Evolutionary conservation across 1,140 invertebrate genomes (phyloP), one percentile per base, ranked within the genome.

Genomic region (Pentalonia nigronervosa): DNA sequence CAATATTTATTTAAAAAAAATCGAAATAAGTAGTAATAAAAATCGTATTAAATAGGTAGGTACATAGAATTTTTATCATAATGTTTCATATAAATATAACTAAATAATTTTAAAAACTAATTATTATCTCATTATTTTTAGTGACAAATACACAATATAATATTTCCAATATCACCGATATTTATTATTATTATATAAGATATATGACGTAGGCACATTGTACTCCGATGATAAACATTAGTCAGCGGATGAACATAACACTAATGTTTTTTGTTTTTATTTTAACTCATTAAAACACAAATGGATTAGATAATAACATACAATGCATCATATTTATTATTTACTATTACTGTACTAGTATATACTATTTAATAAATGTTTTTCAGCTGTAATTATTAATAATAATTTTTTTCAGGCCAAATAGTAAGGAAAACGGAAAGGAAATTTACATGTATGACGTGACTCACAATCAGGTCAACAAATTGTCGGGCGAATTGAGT

Each of bases 381-480:
- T 3, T 67, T 67, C 30, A n/a, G 50, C 11, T 67, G n/a, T 67
- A n/a, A 67, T 67, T 67, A 14, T n/a, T n/a, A 48, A 89, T 86
- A 25, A 41, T 90, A 41, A 88, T 53, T 89, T 90, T 89, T 60
- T 95, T 36, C 95, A 97, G 96, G 94, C 95, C 91, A 56, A 36
- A 45, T 96, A 93, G 95, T 94, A 56, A 95, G 96, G 67, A 95
- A 95, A 67, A 94, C 94, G 94, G 96, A 97, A 97, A 97, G 95
- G 97, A 98, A 95, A 98, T 98, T 94, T 98, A 96, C 95, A 98
- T 98, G 97, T 98, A 97, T 95, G 97, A 98, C 94, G 96, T 97
- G 21, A 95, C 95, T 84, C 97, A 96, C 0, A 95, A 96, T 94
- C 96, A 95, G 93, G 96, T 97, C 50, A 98, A 96, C 95, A 97